Conservation (phyloP, 92 coral and sea anemone species). For the Zoanthus sociatus region DNA sequence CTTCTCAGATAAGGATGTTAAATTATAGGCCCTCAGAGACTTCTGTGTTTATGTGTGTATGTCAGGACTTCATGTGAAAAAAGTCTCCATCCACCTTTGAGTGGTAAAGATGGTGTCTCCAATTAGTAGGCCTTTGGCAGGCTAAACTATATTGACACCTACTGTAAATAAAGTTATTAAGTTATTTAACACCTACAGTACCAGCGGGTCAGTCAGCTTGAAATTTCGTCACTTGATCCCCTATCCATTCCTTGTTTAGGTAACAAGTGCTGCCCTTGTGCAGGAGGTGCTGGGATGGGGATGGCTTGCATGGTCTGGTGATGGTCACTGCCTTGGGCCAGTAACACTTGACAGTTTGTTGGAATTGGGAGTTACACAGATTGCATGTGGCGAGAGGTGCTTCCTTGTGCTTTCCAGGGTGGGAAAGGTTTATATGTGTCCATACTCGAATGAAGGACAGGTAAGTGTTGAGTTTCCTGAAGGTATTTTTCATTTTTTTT, state of each 20-base stretch:
- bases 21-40: too few relatives aligned
- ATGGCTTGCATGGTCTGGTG: constrained; percentile 85
- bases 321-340: constrained; percentile 88
- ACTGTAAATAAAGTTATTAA: too few relatives aligned
- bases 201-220: too few relatives aligned
- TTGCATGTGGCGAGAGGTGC: constrained; percentile 91
- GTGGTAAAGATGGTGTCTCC: too few relatives aligned
- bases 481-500: background rate
- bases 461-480: constrained; percentile 46
- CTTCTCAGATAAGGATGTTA: too few relatives aligned
- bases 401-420: constrained; percentile 84
- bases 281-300: constrained; percentile 96
- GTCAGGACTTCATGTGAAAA: too few relatives aligned
- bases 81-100: too few relatives aligned
- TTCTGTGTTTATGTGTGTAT: too few relatives aligned
- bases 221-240: too few relatives aligned
- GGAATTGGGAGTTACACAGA: constrained; percentile 86
- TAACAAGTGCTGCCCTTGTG: constrained; percentile 74
- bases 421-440: constrained; percentile 87
- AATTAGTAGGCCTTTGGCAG: too few relatives aligned
- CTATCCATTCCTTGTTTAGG: constrained; percentile 27
- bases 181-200: too few relatives aligned
- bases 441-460: constrained; percentile 91
- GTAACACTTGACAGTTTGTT: constrained; percentile 75
- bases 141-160: too few relatives aligned